Percentiles rank a stretch among this genome's conserved stretches.
Conservation (phyloP, 2,113 vertebrate species). For the Apus apus region DNA sequence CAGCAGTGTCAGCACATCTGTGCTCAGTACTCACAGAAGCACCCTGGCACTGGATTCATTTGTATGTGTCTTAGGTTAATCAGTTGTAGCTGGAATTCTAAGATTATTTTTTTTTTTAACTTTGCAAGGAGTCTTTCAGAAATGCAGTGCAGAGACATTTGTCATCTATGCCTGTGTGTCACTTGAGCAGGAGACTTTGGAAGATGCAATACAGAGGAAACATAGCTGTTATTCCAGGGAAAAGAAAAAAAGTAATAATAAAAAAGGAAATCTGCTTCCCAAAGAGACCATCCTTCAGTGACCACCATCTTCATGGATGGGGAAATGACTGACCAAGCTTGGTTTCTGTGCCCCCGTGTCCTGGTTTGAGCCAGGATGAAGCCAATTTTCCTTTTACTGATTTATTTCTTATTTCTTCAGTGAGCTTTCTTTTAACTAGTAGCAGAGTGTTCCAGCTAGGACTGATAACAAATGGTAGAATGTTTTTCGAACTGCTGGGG, state of each 20-base stretch:
- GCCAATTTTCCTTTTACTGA: no score
- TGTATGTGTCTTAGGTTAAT: neutral
- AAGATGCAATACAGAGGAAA: neutral
- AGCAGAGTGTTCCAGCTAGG: no score
- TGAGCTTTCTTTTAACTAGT: no score
- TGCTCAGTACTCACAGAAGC: neutral
- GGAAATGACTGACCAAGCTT: neutral
- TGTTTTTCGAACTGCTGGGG: no score
- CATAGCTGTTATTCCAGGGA: fast-evolving
- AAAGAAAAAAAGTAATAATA: neutral
- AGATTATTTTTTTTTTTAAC: neutral
- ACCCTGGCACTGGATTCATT: neutral
- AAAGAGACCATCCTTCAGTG: neutral
- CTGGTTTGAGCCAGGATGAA: no score
- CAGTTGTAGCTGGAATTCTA: no score
- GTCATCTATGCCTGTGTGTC: neutral
- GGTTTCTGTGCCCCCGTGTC: neutral
- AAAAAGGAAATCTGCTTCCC: neutral
- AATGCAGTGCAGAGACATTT: neutral
- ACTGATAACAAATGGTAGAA: no score
- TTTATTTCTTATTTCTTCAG: no score
- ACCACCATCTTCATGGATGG: neutral
- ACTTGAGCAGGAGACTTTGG: neutral
- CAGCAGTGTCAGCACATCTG: fast-evolving
- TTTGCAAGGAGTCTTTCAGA: neutral